Evolutionary conservation across 2,797 vertebrate genomes (phyloP).

Genomic region (Syngnathus acus): DNA sequence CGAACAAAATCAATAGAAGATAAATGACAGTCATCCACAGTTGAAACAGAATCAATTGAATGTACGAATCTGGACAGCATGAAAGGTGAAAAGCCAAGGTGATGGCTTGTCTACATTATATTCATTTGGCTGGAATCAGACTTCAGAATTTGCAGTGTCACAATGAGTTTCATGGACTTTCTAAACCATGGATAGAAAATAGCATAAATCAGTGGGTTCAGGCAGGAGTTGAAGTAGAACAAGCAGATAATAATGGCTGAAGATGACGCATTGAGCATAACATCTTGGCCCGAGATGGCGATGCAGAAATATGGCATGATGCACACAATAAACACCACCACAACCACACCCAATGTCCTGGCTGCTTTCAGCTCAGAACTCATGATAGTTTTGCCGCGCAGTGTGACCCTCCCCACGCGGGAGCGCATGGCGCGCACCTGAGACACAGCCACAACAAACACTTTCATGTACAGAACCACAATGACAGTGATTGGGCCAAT

Average conservation of each 20-base stretch:
- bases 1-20: background rate
- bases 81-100: background rate
- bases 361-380: background rate
- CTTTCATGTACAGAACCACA: background rate
- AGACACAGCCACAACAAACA: background rate
- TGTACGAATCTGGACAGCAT: background rate
- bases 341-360: constrained; percentile 17
- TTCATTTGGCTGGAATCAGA: constrained; percentile 13
- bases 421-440: background rate
- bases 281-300: constrained; percentile 6
- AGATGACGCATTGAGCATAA: background rate
- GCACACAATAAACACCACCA: background rate
- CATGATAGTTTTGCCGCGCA: background rate
- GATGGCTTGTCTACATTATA: background rate
- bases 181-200: constrained; percentile 33
- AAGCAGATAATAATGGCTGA: constrained; percentile 23
- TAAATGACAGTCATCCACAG: too few relatives aligned
- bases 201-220: constrained; percentile 28
- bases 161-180: constrained; percentile 22
- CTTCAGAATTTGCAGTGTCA: constrained; percentile 24
- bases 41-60: background rate
- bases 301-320: constrained; percentile 36
- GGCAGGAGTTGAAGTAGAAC: constrained; percentile 42
- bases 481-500: background rate
- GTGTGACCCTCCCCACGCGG: background rate